phyloP scores from a whole-genome alignment of 2,113 vertebrate species.

The Talpa occidentalis region DNA sequence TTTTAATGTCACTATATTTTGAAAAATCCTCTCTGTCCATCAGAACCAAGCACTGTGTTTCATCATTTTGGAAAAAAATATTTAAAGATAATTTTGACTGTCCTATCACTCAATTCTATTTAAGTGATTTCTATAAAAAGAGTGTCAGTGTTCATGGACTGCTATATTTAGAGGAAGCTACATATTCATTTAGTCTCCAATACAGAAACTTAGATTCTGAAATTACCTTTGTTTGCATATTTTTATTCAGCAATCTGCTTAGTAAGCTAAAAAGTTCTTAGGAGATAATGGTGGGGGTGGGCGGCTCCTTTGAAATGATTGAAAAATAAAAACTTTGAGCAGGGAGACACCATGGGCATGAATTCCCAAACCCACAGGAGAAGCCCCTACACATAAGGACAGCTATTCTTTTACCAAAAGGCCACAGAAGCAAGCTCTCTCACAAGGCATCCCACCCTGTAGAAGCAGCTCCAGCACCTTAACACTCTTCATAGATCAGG shows the following conservation, averaged over 20 bases:
- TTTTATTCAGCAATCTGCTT: slow-evolving; percentile 12
- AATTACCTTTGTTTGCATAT: slow-evolving; percentile 21
- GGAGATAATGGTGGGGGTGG: background rate
- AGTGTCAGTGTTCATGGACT: background rate
- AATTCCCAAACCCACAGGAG: background rate
- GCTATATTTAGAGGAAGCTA: background rate
- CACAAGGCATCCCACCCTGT: fast-evolving
- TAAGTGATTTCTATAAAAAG: slow-evolving; percentile 23
- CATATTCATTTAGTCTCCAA: background rate
- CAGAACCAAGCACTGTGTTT: background rate
- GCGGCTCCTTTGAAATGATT: background rate
- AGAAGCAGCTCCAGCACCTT: background rate
- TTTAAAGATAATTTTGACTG: slow-evolving; percentile 25
- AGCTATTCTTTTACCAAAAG: background rate
- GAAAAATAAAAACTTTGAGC: slow-evolving; percentile 24
- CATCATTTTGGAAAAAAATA: background rate
- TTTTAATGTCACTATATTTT: background rate
- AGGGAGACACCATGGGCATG: background rate
- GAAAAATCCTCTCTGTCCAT: background rate
- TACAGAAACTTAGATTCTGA: slow-evolving; percentile 20
- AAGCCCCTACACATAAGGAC: background rate
- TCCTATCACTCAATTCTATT: background rate
- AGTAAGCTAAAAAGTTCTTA: background rate
- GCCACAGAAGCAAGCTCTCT: background rate
- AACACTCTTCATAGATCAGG: background rate